Evolutionary conservation across 92 coral and sea anemone species (phyloP).

Genomic region (Porites rus): DNA sequence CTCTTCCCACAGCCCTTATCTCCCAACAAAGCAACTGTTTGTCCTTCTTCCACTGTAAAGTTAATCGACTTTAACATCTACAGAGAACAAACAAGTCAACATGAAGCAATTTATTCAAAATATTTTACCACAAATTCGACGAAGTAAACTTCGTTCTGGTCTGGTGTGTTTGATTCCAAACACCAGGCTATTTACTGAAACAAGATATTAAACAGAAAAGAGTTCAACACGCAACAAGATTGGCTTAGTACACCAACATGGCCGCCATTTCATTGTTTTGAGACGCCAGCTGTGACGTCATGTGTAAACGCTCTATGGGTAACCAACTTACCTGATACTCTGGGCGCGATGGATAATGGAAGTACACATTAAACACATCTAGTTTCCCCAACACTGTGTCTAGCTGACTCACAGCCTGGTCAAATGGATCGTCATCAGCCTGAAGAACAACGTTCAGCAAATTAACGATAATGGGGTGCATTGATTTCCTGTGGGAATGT

Average conservation of each 20-base stretch:
- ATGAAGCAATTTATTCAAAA: too few species aligned
- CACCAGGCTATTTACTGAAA: too few species aligned
- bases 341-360: slow-evolving; percentile 87
- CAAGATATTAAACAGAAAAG: background rate
- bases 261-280: too few species aligned
- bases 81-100: background rate
- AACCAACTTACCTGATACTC: slow-evolving; percentile 70
- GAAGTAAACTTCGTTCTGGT: too few species aligned
- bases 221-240: background rate
- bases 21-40: slow-evolving; percentile 72
- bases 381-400: slow-evolving; percentile 72
- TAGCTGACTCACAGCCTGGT: slow-evolving; percentile 65
- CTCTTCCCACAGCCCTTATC: slow-evolving; percentile 72
- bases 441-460: background rate
- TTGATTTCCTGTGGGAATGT: too few species aligned
- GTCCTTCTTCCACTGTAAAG: slow-evolving; percentile 68
- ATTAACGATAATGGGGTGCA: background rate
- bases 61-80: slow-evolving; percentile 83
- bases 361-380: slow-evolving; percentile 78
- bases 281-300: too few species aligned
- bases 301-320: too few species aligned
- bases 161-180: too few species aligned
- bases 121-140: too few species aligned
- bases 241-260: too few species aligned
- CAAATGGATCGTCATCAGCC: slow-evolving; percentile 64